Evolutionary conservation across 2,888 invertebrate species (phyloP), one percentile per base, ranked within the genome.

Genomic region (Nymphalis polychloros): DNA sequence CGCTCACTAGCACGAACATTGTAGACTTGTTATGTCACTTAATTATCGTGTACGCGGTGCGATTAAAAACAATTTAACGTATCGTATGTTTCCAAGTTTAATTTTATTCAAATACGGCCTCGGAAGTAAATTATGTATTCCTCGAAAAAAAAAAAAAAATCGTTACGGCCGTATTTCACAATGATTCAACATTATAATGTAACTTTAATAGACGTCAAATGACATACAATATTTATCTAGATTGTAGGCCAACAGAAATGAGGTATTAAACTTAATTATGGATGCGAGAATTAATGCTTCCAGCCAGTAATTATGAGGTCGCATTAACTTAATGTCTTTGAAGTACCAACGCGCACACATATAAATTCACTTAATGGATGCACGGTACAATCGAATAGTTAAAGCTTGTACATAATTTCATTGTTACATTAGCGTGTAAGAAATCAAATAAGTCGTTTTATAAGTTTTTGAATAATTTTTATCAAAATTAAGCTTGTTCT

Each of bases 241-340:
- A 90, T 89, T 89, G 89, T 87, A 86, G 88, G 87, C 86, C 85
- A 85, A 85, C 88, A 87, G 89, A 86, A 89, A 89, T 89, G 85
- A 89, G 86, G 88, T 88, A 90, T 90, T 89, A 90, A 88, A 90
- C 89, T 90, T 88, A 90, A 92, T 92, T 91, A 92, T 90, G 88
- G 90, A 90, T 88, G 87, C 88, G 90, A 85, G 92, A 89, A 92
- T 92, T 90, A 92, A 92, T 91, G 90, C 84, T 84, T 81, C 86
- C 84, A 85, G 84, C 85, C 83, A 88, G 91, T 91, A 91, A 92
- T 92, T 92, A 92, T 92, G 89, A 90, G 90, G 89, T 87, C 89
- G 86, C 89, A 90, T 92, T 92, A 91, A 89, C 80, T 91, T 90
- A 90, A 92, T 92, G 91, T 89, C 90, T 91, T 89, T 87, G 85